phyloP scores from a whole-genome alignment of 2,797 vertebrate genomes.

The Chiloscyllium punctatum region DNA sequence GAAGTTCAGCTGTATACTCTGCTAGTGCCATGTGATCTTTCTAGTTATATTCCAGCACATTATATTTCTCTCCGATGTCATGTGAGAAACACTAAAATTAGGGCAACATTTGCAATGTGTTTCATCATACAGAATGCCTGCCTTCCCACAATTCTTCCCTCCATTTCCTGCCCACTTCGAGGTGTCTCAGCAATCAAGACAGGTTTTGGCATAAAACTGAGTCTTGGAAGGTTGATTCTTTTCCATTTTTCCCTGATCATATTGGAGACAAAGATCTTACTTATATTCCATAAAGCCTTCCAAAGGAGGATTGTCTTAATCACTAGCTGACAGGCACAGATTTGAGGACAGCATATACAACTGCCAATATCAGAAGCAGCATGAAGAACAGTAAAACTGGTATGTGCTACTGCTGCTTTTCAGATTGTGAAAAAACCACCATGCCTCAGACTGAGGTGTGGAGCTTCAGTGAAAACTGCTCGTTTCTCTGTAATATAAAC shows the following conservation, averaged over 20 bases:
- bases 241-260: neutral
- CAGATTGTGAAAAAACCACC: neutral
- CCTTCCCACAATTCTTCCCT: neutral
- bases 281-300: neutral
- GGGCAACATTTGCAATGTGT: neutral
- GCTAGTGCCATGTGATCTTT: too few species aligned
- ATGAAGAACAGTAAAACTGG: neutral
- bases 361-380: neutral
- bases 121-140: neutral
- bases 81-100: neutral
- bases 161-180: too few species aligned
- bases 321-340: neutral
- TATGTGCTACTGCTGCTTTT: too few species aligned
- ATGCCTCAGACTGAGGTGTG: neutral
- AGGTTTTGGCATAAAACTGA: neutral
- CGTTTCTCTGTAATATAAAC: neutral
- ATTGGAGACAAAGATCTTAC: neutral
- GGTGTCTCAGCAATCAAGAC: neutral
- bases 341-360: too few species aligned
- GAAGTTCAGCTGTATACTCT: neutral
- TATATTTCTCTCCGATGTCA: neutral
- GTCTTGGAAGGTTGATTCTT: neutral
- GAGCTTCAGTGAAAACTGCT: neutral
- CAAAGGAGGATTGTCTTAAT: neutral
- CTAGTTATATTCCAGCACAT: neutral